Base-by-base conservation (phyloP, 2,888 invertebrate genomes). In the Pyrocoelia pectoralis region DNA sequence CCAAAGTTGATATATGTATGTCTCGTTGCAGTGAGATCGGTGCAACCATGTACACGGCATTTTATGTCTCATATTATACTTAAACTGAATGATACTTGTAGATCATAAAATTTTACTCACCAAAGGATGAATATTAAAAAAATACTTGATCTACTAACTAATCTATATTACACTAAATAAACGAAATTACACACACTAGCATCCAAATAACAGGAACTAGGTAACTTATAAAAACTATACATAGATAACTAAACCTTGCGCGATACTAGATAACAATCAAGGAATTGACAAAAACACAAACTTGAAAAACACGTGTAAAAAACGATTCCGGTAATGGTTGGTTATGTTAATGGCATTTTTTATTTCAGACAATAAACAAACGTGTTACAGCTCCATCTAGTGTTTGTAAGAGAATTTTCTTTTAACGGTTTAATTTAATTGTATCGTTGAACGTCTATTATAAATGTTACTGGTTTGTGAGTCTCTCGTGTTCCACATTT, bases 1-100 rank as follows among this genome's bases (percentile, higher is more conserved):
- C 50, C 50, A 50, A n/a, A n/a, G 24, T 24, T 50, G 19, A 13
- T 24, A 50, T 50, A 1, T 19, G n/a, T n/a, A n/a, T 13, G 14
- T 13, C 50, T n/a, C 1, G 28, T 28, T 50, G 50, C 19, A 24
- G 28, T n/a, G 24, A 12, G 8, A 28, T 24, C 14, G 24, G 24
- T 13, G 24, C 12, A 50, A 12, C 24, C 18, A 17, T 18, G 48
- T 18, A 49, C 48, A 49, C 48, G 19, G 19, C 24, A 49, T 49
- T 49, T 49, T 38, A 24, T 24, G 3, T 5, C 24, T n/a, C n/a
- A n/a, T n/a, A n/a, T 24, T 24, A 24, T 5, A 24, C 24, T 5
- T 5, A 24, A 5, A 24, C 24, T 24, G 24, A 24, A 24, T 5
- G 24, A 24, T 24, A 24, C n/a, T n/a, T n/a, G n/a, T n/a, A n/a